Conservation (phyloP, 1,140 invertebrate species). For the Atta colombica region DNA sequence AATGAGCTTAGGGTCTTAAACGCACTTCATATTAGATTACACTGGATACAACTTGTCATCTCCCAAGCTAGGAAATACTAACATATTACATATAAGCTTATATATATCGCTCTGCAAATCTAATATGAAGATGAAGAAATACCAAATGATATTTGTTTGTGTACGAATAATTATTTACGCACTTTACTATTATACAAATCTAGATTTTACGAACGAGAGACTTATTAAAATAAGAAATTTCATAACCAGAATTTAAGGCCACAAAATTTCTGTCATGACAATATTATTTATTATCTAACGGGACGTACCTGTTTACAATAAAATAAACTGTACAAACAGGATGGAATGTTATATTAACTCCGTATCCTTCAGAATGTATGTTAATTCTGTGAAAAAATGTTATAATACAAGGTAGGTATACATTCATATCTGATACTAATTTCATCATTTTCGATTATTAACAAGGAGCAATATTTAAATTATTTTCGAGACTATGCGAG, state of each 20-base stretch:
- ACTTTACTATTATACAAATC: constrained; percentile 44
- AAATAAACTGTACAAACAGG: constrained; percentile 78
- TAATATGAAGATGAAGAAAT: constrained; percentile 42
- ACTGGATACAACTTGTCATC: constrained; percentile 32
- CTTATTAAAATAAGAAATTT: constrained; percentile 62
- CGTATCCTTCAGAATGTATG: constrained; percentile 65
- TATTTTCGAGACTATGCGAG: constrained; percentile 63
- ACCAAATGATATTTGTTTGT: constrained; percentile 29
- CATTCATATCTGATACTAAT: constrained; percentile 62
- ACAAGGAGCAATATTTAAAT: constrained; percentile 46
- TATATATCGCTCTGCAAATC: constrained; percentile 23
- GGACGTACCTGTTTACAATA: constrained; percentile 76
- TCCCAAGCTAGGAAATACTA: constrained; percentile 26
- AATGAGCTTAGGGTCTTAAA: neutral
- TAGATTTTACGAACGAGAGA: constrained; percentile 55
- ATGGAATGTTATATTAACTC: constrained; percentile 76
- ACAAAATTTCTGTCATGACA: constrained; percentile 73
- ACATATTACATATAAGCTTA: constrained; percentile 39
- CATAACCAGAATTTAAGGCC: constrained; percentile 74
- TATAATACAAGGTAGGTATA: constrained; percentile 73
- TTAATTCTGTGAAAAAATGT: constrained; percentile 69
- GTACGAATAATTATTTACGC: constrained; percentile 24
- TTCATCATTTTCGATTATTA: constrained; percentile 47
- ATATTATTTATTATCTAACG: constrained; percentile 76
- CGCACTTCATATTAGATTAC: constrained; percentile 39